Evolutionary conservation across 2,797 vertebrate species (phyloP).

Genomic region (Tadarida brasiliensis): DNA sequence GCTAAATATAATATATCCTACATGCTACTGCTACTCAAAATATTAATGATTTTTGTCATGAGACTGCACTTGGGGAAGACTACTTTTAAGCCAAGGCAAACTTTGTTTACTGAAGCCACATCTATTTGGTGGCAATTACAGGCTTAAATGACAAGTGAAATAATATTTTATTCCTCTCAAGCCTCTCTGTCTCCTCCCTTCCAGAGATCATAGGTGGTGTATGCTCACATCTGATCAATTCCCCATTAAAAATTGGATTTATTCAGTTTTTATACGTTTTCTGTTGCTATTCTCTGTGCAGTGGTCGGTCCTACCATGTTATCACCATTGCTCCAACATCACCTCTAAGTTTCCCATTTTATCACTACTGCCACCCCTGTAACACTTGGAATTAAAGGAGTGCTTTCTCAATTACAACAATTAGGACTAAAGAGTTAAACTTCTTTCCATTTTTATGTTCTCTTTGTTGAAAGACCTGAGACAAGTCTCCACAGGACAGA

Average conservation of each 20-base stretch:
- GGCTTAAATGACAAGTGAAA: slow-evolving; percentile 1
- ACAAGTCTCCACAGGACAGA: not conserved
- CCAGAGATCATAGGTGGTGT: not conserved
- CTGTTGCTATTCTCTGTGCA: not conserved
- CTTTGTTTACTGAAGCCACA: slow-evolving; percentile 29
- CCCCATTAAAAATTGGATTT: not conserved
- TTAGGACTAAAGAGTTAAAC: not conserved
- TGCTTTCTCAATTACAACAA: not conserved
- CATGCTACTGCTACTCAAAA: slow-evolving; percentile 5
- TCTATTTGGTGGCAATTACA: not conserved
- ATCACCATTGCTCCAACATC: not conserved
- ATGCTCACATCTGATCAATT: not conserved
- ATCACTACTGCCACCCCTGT: not conserved
- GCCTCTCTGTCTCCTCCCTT: not conserved
- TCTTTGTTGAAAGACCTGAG: not conserved
- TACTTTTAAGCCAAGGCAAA: not conserved
- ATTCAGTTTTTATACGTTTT: not conserved
- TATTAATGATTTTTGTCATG: not conserved
- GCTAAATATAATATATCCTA: not conserved
- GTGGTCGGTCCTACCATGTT: rapidly evolving
- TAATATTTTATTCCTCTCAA: not conserved
- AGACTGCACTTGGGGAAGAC: not conserved
- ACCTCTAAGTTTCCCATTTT: not conserved
- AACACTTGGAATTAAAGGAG: not conserved
- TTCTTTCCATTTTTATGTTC: not conserved